Conservation (phyloP, 2,113 vertebrate species). For the Ursus arctos region DNA sequence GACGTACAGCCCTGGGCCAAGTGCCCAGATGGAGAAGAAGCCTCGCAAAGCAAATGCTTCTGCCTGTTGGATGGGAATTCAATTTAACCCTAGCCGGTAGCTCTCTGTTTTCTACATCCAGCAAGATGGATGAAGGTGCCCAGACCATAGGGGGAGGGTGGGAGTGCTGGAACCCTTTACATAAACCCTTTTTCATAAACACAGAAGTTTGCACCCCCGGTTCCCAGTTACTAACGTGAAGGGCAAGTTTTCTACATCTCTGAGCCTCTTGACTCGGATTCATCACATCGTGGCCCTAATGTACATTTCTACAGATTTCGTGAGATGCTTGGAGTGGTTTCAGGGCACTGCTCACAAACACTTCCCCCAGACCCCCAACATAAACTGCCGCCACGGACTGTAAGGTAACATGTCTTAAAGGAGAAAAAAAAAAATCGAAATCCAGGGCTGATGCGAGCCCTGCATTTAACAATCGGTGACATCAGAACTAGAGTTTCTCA, state of each 20-base stretch:
- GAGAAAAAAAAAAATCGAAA: too few species aligned
- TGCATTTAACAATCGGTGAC: fast-evolving
- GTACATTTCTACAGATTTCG: fast-evolving
- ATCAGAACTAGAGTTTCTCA: not conserved
- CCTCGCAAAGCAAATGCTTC: not conserved
- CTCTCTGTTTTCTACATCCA: not conserved
- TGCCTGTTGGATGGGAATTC: too few species aligned
- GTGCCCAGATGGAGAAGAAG: not conserved
- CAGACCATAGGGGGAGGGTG: fast-evolving
- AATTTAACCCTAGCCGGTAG: too few species aligned
- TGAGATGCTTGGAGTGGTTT: not conserved
- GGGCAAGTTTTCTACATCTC: not conserved
- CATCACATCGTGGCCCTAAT: fast-evolving
- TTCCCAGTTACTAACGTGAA: not conserved
- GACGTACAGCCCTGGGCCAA: fast-evolving
- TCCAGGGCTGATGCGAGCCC: not conserved
- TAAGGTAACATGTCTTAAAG: not conserved
- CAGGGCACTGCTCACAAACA: not conserved
- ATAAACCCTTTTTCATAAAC: not conserved
- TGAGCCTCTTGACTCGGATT: not conserved
- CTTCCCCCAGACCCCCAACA: fast-evolving
- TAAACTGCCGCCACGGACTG: fast-evolving
- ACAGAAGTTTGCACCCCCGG: not conserved
- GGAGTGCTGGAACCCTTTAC: fast-evolving
- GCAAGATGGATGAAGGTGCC: fast-evolving